Conservation (phyloP, 2,888 invertebrate species). For the Antheraea assamensis region DNA sequence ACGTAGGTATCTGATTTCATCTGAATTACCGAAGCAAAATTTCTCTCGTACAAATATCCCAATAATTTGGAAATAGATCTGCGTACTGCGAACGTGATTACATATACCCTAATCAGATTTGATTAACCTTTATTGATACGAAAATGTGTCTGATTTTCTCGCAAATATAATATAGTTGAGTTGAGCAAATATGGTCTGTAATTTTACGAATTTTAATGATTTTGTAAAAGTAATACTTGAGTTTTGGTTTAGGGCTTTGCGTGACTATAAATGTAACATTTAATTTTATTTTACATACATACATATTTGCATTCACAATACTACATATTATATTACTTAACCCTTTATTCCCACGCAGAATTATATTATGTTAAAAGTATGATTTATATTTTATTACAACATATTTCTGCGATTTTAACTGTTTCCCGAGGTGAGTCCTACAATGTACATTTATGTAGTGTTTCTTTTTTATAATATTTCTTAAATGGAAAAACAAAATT, state of each 20-base stretch:
- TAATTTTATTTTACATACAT: neutral
- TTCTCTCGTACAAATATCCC: slow-evolving; percentile 17
- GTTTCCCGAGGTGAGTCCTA: too few species aligned
- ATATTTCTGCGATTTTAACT: too few species aligned
- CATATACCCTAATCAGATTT: slow-evolving; percentile 37
- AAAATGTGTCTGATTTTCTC: slow-evolving; percentile 33
- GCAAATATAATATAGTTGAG: neutral
- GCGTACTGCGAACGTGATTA: slow-evolving; percentile 47
- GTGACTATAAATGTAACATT: neutral
- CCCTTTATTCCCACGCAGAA: neutral
- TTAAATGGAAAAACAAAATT: too few species aligned
- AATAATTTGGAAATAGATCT: slow-evolving; percentile 30
- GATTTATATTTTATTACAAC: too few species aligned
- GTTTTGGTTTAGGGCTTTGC: neutral
- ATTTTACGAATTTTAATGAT: neutral
- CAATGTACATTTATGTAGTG: too few species aligned
- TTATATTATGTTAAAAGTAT: neutral
- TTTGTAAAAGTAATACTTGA: neutral
- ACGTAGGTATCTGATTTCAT: slow-evolving; percentile 16
- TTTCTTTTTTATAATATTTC: neutral
- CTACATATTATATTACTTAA: neutral
- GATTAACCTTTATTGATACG: slow-evolving; percentile 54
- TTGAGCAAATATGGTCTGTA: slow-evolving; percentile 7
- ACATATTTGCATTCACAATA: neutral
- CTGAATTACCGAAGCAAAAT: slow-evolving; percentile 10